These are phyloP conservation scores for Resseliella maxima DNA, from an alignment of 2,888 invertebrate species.

Conservation along the genomic window DNA sequence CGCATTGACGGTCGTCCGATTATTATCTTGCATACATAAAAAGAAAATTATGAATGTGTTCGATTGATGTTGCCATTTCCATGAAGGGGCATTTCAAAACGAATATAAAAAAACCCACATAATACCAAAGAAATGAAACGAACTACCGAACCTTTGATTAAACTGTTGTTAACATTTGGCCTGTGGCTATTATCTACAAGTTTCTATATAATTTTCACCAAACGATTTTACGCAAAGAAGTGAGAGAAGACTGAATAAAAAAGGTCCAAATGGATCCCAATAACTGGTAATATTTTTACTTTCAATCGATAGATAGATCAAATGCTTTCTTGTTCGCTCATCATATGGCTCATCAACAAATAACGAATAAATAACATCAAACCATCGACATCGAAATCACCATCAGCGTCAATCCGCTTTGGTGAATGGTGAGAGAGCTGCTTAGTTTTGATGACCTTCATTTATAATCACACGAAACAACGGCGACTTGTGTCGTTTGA, in stretches of 20 bases:
- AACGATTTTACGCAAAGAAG: background rate
- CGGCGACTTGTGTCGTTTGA: conserved; percentile 15
- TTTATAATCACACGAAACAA: conserved; percentile 38
- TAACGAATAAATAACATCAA: conserved; percentile 15
- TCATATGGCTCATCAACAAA: conserved; percentile 37
- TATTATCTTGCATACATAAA: background rate
- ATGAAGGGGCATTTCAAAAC: background rate
- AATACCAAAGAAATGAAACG: conserved; percentile 1
- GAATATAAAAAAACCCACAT: background rate
- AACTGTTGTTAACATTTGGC: conserved; percentile 52
- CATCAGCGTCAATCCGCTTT: conserved; percentile 32
- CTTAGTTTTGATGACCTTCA: conserved; percentile 38
- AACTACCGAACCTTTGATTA: conserved; percentile 49
- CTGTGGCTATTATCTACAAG: conserved; percentile 24
- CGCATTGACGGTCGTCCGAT: background rate
- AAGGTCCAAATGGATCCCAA: background rate
- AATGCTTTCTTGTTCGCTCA: background rate
- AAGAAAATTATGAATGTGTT: background rate
- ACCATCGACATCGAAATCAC: conserved; percentile 42
- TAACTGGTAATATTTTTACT: conserved; percentile 46
- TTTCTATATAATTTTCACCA: background rate
- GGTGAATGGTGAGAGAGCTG: conserved; percentile 40
- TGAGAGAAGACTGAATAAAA: background rate
- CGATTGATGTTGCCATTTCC: background rate
- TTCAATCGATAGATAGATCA: background rate